Evolutionary conservation across 2,888 invertebrate genomes (phyloP).

Genomic region (Ornithoptera priamus): DNA sequence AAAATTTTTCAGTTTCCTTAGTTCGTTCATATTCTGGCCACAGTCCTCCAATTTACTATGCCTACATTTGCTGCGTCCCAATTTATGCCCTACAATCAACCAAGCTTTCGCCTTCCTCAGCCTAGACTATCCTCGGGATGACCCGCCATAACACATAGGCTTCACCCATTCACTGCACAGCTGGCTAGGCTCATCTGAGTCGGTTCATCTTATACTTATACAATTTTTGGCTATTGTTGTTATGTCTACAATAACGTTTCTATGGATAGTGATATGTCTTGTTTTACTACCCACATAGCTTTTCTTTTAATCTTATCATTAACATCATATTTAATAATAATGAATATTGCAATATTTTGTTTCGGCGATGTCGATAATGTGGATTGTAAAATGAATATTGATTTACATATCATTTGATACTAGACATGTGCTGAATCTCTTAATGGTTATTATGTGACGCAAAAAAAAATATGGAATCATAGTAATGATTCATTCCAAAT

Average conservation of each 20-base stretch:
- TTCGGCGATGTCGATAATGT: neutral
- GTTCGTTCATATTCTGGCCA: too few species aligned
- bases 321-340: neutral
- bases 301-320: neutral
- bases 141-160: too few species aligned
- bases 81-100: too few species aligned
- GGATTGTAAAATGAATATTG: slow-evolving; percentile 6
- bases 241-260: too few species aligned
- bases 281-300: neutral
- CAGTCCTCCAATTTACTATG: too few species aligned
- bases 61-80: too few species aligned
- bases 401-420: slow-evolving; percentile 27
- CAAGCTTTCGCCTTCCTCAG: too few species aligned
- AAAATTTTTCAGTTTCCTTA: too few species aligned
- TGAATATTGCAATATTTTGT: neutral
- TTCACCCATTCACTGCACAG: too few species aligned
- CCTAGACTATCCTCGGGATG: too few species aligned
- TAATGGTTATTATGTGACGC: neutral
- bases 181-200: too few species aligned
- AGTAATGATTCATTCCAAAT: neutral
- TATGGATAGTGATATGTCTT: neutral
- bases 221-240: neutral
- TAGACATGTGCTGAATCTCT: neutral
- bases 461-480: neutral
- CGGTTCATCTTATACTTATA: too few species aligned